Percentiles rank a stretch among this genome's conserved stretches.
These are phyloP conservation scores for Dasyornis broadbenti DNA, from an alignment of 2,113 vertebrate species.

Conservation along the genomic window DNA sequence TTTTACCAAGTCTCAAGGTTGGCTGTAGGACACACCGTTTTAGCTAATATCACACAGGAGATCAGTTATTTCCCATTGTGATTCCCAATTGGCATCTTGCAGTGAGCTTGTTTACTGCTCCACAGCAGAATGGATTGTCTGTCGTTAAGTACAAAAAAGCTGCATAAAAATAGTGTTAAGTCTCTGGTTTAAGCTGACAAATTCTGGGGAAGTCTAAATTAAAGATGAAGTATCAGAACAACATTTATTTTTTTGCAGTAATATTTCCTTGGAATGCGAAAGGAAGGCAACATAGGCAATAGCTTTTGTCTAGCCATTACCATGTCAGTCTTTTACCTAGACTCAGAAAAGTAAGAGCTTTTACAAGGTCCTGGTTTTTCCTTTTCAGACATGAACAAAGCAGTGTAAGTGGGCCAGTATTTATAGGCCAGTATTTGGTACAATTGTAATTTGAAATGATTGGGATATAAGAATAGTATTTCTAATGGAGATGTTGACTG, in stretches of 20 bases:
- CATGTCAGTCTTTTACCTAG: not conserved
- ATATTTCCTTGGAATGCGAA: not conserved
- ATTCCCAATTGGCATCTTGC: conserved; percentile 32
- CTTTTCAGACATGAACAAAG: not conserved
- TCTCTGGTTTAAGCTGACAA: conserved; percentile 24
- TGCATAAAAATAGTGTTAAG: conserved; percentile 27
- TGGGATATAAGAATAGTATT: conserved; percentile 31
- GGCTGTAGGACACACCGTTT: conserved; percentile 52
- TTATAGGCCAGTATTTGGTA: not conserved
- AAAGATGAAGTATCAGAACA: conserved; percentile 7
- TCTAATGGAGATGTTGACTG: conserved; percentile 14
- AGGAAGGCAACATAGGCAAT: not conserved
- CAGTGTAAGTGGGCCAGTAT: not conserved
- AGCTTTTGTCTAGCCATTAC: not conserved
- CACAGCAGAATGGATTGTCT: not conserved
- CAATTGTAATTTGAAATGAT: not conserved
- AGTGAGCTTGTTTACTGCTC: conserved; percentile 60
- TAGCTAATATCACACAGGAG: conserved; percentile 52
- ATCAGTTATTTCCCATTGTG: conserved; percentile 60
- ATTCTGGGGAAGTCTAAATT: conserved; percentile 36
- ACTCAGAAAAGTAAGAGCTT: not conserved
- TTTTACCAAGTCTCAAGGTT: conserved; percentile 57
- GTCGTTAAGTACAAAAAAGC: not conserved
- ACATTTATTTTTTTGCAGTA: not conserved
- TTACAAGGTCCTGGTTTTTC: not conserved